Percentiles rank a stretch among this genome's conserved stretches.
Conservation (phyloP, 2,113 vertebrate species). For the Clarias batrachus region DNA sequence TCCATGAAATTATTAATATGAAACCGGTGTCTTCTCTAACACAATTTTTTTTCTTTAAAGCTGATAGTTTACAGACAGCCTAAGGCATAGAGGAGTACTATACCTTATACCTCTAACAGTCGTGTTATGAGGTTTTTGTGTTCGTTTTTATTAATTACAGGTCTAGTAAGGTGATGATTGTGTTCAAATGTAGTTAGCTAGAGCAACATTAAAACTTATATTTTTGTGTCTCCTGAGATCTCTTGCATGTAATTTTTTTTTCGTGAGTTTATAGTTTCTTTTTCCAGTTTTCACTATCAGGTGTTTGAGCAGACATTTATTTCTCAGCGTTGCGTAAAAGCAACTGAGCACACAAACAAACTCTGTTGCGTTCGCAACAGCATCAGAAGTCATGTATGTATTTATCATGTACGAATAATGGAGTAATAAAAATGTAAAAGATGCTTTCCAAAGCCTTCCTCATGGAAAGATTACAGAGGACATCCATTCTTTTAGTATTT, state of each 20-base stretch:
- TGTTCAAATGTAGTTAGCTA: slow-evolving; percentile 14
- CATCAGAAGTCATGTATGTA: neutral
- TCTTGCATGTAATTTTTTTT: slow-evolving; percentile 23
- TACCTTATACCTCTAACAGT: neutral
- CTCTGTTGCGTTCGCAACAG: slow-evolving; percentile 6
- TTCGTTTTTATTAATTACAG: slow-evolving; percentile 26
- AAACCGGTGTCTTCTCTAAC: slow-evolving; percentile 19
- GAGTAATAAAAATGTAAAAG: slow-evolving; percentile 24
- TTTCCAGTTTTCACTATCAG: neutral
- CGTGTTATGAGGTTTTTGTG: neutral
- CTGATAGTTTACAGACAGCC: slow-evolving; percentile 33
- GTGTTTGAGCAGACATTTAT: neutral
- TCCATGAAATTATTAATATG: slow-evolving; percentile 7
- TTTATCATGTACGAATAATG: slow-evolving; percentile 44
- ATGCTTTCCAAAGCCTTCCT: neutral
- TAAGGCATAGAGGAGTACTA: slow-evolving; percentile 28
- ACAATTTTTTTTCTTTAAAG: neutral
- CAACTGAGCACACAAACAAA: neutral
- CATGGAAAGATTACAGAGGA: neutral
- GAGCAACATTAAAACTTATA: slow-evolving; percentile 18
- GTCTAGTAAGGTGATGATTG: slow-evolving; percentile 23
- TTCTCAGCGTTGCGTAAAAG: slow-evolving; percentile 14
- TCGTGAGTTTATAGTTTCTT: neutral
- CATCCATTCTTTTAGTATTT: neutral
- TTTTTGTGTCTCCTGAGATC: slow-evolving; percentile 2